Base-by-base conservation (phyloP, 53 echinoderm and acorn worm species). In the Echinometra lucunter region DNA sequence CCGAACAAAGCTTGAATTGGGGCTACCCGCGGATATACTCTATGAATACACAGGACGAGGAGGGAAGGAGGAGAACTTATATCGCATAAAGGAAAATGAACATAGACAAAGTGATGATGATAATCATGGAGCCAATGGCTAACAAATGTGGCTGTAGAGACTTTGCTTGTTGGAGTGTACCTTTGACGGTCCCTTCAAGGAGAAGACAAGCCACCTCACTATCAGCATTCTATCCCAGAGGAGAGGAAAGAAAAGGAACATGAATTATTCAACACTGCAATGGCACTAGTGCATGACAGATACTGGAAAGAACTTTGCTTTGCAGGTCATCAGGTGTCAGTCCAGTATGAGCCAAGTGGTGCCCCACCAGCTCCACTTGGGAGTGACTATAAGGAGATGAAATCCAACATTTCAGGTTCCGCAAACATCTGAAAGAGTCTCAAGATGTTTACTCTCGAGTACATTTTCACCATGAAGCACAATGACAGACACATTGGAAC, bases 401-500 rank as follows among this genome's bases (percentile, higher is more conserved):
- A 80, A 44, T 11, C 44, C 8, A 44, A 12, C 15, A 38, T 80
- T 4, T 38, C 80, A 12, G 44, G 80, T 18, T 38, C 80, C 1
- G 80, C 42, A 37, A 80, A 40, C 19, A 44, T 6, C 19, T 80
- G 44, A 80, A 80, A 40, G 42, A 40, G 44, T 38, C 5, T 30
- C 28, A 42, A 11, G 80, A 40, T 2, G 38, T 80, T 12, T 80
- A 40, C 44, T 15, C 58, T 56, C 2, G 80, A 80, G 44, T 80
- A 80, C 80, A 80, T 6, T 42, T 80, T 80, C 12, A 40, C 18
- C 7, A 44, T 80, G 80, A 4, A 42, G 8, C 80, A 80, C 21
- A 80, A 42, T 6, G 47, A 83, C 83, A 45, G 83, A n/a, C 17
- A 47, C n/a, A 83, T 83, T 10, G 83, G 83, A 11, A 83, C 83